Evolutionary conservation across 2,888 invertebrate genomes (phyloP).

Genomic region (Amaurobius ferox): DNA sequence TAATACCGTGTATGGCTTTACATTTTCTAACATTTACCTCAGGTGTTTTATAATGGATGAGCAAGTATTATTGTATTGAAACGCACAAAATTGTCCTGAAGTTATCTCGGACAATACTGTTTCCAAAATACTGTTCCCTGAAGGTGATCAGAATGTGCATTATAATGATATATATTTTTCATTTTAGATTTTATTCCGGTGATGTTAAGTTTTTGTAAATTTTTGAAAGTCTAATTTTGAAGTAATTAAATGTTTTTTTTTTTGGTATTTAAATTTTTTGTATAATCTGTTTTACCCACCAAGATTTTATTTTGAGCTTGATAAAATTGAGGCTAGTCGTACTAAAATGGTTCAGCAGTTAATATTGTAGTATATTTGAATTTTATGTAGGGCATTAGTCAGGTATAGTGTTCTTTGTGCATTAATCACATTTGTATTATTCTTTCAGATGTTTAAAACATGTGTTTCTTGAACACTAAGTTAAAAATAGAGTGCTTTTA

Average conservation of each 20-base stretch:
- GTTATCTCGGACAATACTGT: conserved; percentile 19
- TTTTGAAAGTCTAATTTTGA: conserved; percentile 21
- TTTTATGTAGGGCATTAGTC: no score
- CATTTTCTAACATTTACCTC: conserved; percentile 26
- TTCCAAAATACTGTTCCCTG: conserved; percentile 1
- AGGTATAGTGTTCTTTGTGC: no score
- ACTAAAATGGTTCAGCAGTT: background rate
- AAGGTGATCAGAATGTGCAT: conserved; percentile 25
- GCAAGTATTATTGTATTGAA: conserved; percentile 46
- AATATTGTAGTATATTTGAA: background rate
- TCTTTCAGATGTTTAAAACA: no score
- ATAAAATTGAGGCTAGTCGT: background rate
- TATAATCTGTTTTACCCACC: background rate
- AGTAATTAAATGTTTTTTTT: conserved; percentile 22
- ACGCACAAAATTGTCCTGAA: conserved; percentile 43
- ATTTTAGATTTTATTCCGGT: conserved; percentile 27
- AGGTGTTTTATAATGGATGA: conserved; percentile 31
- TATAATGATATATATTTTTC: no score
- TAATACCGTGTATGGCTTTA: background rate
- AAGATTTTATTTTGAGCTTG: background rate
- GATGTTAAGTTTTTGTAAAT: conserved; percentile 51
- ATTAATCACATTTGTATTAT: no score
- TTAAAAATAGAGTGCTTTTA: no score
- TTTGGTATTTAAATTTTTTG: background rate
- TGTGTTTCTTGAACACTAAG: no score